Conservation (phyloP, 2,888 invertebrate species). For the Lasioglossum zephyrum region DNA sequence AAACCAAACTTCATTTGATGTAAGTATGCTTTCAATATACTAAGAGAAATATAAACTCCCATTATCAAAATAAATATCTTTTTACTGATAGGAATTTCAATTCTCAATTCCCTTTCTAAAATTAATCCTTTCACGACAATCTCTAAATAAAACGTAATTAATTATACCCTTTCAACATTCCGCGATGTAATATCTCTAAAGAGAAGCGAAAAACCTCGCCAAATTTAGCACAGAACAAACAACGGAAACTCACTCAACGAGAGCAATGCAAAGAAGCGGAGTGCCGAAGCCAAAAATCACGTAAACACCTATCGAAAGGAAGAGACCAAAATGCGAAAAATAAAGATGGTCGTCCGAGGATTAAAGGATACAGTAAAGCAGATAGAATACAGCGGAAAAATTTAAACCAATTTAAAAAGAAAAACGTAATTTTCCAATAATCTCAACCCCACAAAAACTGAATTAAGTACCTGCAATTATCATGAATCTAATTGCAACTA, state of each 20-base stretch:
- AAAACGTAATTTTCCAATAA: neutral
- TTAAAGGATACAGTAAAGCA: neutral
- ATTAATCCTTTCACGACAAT: neutral
- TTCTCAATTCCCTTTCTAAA: neutral
- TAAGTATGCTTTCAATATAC: neutral
- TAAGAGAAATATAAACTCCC: neutral
- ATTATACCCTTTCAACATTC: neutral
- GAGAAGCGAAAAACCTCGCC: neutral
- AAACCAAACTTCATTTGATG: neutral
- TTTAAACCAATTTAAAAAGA: neutral
- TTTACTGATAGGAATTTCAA: neutral
- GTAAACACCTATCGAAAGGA: neutral
- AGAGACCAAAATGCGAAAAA: neutral
- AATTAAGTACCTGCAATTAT: neutral
- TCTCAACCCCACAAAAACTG: neutral
- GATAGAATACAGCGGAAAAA: too few species aligned
- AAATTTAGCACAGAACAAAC: neutral
- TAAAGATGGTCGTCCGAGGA: neutral
- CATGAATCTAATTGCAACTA: neutral
- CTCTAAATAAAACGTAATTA: neutral
- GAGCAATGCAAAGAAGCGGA: slow-evolving; percentile 1
- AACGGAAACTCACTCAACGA: neutral
- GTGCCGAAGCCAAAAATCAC: neutral
- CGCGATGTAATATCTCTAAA: neutral
- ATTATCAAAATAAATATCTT: neutral